Evolutionary conservation across 2,888 invertebrate genomes (phyloP), one percentile per base, ranked within the genome.

Genomic region (Maniola hyperantus): DNA sequence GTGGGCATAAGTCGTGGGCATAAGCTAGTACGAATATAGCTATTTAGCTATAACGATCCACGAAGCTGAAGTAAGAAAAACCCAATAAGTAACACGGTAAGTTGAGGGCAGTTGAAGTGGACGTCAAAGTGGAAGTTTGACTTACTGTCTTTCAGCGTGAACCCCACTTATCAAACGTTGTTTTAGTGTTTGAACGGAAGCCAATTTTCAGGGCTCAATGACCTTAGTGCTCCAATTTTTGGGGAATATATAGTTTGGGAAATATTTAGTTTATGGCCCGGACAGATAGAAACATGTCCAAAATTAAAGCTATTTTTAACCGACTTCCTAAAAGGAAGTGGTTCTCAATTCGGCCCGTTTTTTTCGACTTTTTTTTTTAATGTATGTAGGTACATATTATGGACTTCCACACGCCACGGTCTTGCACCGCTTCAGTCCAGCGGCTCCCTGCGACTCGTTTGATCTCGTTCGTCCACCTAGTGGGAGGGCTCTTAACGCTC

Each of bases 171-270:
- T 13, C 6, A 20, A 54, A 36, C 54, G 34, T 34, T 54, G 54
- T 54, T 54, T 54, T 34, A 54, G 53, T 54, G 54, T 36, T 54
- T 54, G 54, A 54, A 36, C 54, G 54, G 54, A 36, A 36, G 54
- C 54, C 54, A 54, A 54, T 48, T 54, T 54, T 15, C 36, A 7
- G 54, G 34, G 54, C 13, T n/a, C 54, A 18, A 15, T 15, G 15
- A 54, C 54, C 36, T 4, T 0, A n/a, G 15, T 15, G 54, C 34
- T 36, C 54, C 36, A 54, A 36, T 36, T 54, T 10, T n/a, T 48
- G 5, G 18, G 15, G 7, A 18, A 15, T 13, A 42, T 42, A 2
- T 42, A 48, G 46, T 48, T 18, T 48, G 0, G 7, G 4, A 46
- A n/a, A 48, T 26, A 26, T 26, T 26, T 26, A 26, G 26, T 15